These are phyloP conservation scores for Oasisia sp. DNA, from an alignment of 2,888 invertebrate species.

Conservation along the genomic window DNA sequence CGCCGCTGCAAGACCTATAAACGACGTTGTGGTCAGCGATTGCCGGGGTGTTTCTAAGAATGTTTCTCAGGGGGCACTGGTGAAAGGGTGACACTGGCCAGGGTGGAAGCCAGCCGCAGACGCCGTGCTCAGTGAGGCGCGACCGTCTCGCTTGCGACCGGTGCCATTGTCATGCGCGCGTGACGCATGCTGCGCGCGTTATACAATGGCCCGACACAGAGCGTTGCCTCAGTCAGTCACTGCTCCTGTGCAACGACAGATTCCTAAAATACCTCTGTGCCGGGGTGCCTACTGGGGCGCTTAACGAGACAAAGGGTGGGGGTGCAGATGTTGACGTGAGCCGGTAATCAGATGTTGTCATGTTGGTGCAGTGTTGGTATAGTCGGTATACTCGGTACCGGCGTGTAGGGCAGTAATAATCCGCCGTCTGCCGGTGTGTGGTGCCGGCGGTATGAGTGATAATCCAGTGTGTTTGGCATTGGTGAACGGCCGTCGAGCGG, in stretches of 20 bases:
- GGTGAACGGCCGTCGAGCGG: neutral
- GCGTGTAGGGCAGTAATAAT: neutral
- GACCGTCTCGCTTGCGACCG: neutral
- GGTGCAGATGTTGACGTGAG: neutral
- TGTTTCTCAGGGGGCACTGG: neutral
- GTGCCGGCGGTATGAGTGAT: neutral
- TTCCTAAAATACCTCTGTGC: slow-evolving; percentile 9
- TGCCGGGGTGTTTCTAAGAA: too few relatives aligned
- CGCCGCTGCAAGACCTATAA: neutral
- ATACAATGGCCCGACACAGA: neutral
- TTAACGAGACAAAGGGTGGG: neutral
- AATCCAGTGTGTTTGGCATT: neutral
- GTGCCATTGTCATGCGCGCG: neutral
- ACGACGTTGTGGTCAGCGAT: neutral
- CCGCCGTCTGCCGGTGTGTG: neutral
- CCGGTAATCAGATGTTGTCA: slow-evolving; percentile 13
- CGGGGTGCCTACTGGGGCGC: neutral
- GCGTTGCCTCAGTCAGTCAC: neutral
- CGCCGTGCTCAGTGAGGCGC: neutral
- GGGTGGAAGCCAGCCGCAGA: neutral
- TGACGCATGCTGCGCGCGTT: neutral
- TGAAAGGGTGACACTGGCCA: slow-evolving; percentile 1
- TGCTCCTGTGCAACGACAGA: neutral
- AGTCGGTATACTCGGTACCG: neutral
- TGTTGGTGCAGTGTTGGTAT: neutral